Base-by-base conservation (phyloP, 2,797 vertebrate genomes). In the Austrolebias charrua region DNA sequence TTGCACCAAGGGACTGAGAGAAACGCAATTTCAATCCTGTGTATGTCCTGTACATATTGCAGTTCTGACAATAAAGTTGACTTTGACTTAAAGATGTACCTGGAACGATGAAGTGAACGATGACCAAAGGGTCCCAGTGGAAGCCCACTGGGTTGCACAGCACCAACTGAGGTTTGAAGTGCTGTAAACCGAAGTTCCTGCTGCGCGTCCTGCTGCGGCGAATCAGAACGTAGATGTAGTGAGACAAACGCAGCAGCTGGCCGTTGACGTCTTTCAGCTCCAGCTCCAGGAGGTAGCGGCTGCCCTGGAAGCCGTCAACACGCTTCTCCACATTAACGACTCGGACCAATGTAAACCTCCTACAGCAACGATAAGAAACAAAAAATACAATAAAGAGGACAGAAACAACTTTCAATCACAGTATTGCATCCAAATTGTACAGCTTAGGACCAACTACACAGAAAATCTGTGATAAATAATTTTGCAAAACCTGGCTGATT, bases 241-340 rank as follows among this genome's bases (percentile, higher is more conserved):
- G 93, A 0, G 95, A 94, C 67, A 99, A 79, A 15, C 95, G 94
- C 49, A 95, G 75, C 3, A 82, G 77, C 4, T 58, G 85, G 49
- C 73, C 86, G 1, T 83, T 82, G 5, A 8, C 64, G 15, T 96
- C 94, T 61, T 89, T 87, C 49, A 98, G 78, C 71, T 95, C 94
- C 66, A 99, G 89, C 78, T 98, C 97, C 83, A 98, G 81, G 13
- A 98, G 93, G 82, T 98, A 98, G 44, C 97, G 94, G 65, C 88
- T 95, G 14, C 96, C 96, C 0, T 83, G 86, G 0, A 84, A 3
- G 9, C 71, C 82, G 63, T 98, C 96, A 53, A 90, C 81, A 0
- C 91, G 94, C 63, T 94, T 97, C 86, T 95, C 96, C 63, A 98
- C 86, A 0, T 96, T 98, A 53, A 96, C 69, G 0, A 98, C 84